Evolutionary conservation across 2,888 invertebrate genomes (phyloP).

Genomic region (Cephonodes hylas): DNA sequence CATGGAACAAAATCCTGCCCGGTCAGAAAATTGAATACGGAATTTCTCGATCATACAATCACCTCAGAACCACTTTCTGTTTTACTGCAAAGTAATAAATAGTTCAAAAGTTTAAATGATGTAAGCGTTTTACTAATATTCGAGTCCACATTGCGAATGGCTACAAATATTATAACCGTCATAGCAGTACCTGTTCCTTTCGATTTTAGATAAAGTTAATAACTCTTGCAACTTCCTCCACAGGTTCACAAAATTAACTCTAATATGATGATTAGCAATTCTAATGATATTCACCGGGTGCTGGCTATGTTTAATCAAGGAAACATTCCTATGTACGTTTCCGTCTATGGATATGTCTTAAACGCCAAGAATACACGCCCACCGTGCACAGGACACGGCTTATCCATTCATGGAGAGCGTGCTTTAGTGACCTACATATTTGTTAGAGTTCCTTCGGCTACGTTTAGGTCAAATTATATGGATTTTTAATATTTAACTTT

Average conservation of each 20-base stretch:
- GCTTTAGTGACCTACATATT: not conserved
- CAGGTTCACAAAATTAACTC: not conserved
- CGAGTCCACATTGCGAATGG: too few species aligned
- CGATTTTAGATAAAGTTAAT: not conserved
- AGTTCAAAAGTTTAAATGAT: not conserved
- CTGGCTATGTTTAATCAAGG: constrained; percentile 11
- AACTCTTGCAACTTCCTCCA: not conserved
- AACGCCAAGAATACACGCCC: constrained; percentile 12
- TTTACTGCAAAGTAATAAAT: not conserved
- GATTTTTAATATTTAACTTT: not conserved
- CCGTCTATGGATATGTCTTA: constrained; percentile 2
- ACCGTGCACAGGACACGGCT: not conserved
- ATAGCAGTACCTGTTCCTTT: not conserved
- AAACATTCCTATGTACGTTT: constrained; percentile 9
- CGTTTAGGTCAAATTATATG: not conserved
- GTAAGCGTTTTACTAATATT: not conserved
- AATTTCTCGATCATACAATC: too few species aligned
- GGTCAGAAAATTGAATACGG: too few species aligned
- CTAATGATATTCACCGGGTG: not conserved
- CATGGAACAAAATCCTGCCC: too few species aligned
- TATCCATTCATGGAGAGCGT: not conserved
- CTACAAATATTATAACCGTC: not conserved
- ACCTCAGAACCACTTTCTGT: not conserved
- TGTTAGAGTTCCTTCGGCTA: not conserved
- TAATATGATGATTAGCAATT: not conserved